phyloP scores from a whole-genome alignment of 2,888 invertebrate species.

The Eledone cirrhosa region DNA sequence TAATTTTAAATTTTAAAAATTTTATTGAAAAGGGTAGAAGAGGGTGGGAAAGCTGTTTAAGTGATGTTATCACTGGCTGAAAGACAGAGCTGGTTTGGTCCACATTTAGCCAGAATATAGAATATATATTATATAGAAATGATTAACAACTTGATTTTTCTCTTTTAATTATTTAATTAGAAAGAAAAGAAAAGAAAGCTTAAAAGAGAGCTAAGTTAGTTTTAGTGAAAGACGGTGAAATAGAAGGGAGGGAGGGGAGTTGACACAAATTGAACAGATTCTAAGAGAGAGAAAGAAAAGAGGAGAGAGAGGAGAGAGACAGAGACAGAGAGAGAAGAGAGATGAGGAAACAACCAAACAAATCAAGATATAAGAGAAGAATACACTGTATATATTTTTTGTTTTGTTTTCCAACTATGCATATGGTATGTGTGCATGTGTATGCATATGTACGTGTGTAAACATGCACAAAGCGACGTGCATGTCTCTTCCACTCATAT shows the following conservation, averaged over 20 bases:
- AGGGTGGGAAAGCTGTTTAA: background rate
- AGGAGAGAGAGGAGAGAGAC: background rate
- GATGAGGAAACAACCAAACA: background rate
- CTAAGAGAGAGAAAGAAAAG: background rate
- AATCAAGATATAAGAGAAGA: background rate
- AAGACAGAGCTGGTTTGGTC: constrained; percentile 28
- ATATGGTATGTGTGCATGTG: too few species aligned
- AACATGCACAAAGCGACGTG: background rate
- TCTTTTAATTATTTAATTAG: too few species aligned
- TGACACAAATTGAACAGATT: background rate
- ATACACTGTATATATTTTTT: background rate
- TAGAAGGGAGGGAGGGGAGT: background rate
- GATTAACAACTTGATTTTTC: too few species aligned
- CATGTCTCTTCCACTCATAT: background rate
- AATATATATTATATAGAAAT: too few species aligned
- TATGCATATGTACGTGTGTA: too few species aligned
- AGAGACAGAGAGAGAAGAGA: background rate
- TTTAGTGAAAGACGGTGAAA: too few species aligned
- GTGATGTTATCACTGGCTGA: constrained; percentile 18
- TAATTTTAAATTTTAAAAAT: background rate
- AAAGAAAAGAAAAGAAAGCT: too few species aligned
- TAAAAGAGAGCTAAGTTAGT: too few species aligned
- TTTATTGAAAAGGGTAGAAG: background rate
- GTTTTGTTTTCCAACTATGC: background rate
- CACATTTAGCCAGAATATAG: constrained; percentile 25